Evolutionary conservation across 92 coral and sea anemone species (phyloP), one percentile per base, ranked within the genome.

Genomic region (Epizoanthus scotinus): DNA sequence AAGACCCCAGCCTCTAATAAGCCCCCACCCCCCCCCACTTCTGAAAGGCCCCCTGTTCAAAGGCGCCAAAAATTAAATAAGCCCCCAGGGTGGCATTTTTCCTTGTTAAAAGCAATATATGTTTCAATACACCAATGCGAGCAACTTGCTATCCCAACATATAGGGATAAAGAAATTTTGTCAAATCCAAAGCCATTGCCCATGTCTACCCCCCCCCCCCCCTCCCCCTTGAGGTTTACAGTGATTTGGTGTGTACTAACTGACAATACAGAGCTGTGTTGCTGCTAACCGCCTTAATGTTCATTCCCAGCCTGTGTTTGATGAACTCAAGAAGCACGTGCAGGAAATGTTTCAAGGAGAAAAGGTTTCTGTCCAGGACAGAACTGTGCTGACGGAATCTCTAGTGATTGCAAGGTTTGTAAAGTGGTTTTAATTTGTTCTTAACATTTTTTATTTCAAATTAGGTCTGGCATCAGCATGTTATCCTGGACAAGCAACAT

Each of bases 361-460:
- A 21, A 70, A 90, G n/a, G 91, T 91, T 12, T 85, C 94, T 7
- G 86, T 91, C 29, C 90, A 91, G 74, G 99, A 96, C 64, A 85
- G 94, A 70, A 80, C 90, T 40, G 87, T 90, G 19, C 86, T 96
- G 66, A 94, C 99, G 3, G 99, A 96, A 81, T 95, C 96, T 27
- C 55, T 96, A 29, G 94, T 89, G 53, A 84, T 87, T 36, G 93
- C 94, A 83, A 96, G 99, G 99, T 95, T 53, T 8, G 63, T 22
- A 20, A 26, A 8, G 25, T 9, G 13, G 22, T 28, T 50, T 21
- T 21, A 24, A 5, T 44, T 10, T 42, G 15, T 49, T 17, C 10
- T 29, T 13, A 36, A 20, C 38, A 62, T 8, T 31, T 18, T 4
- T 14, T 14, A 3, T 40, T 24, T 6, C 5, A 17, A 13, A 10